These are phyloP conservation scores for Ophiodon elongatus DNA, from an alignment of 2,113 vertebrate genomes.

Conservation along the genomic window DNA sequence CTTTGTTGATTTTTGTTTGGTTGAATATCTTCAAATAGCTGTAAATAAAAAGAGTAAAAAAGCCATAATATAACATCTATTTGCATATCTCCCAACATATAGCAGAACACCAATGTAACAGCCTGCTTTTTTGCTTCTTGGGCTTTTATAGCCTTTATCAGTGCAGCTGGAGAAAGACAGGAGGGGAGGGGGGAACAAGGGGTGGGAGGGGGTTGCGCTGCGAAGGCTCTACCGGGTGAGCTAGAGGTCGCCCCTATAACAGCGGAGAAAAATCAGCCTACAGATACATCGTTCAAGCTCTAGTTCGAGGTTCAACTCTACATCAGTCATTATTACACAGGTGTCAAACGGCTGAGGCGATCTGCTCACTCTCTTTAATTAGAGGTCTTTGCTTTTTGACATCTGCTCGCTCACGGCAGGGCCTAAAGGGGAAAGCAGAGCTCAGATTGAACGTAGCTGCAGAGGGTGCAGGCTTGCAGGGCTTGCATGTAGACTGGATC, in stretches of 20 bases:
- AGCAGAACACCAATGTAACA: too few relatives aligned
- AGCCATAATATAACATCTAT: neutral
- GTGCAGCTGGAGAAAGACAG: too few relatives aligned
- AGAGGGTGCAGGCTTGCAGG: neutral
- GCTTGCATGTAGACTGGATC: neutral
- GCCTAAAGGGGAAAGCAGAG: neutral
- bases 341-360: conserved; percentile 7
- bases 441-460: conserved; percentile 5
- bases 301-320: neutral
- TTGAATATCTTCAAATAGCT: neutral
- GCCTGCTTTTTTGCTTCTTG: too few relatives aligned
- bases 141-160: too few relatives aligned
- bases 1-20: too few relatives aligned
- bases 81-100: neutral
- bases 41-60: neutral
- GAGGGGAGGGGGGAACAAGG: too few relatives aligned
- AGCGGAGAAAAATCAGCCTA: neutral
- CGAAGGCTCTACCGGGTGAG: too few relatives aligned
- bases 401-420: conserved; percentile 15
- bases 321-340: conserved; percentile 17
- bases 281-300: neutral
- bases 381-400: conserved; percentile 17
- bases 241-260: neutral
- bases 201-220: too few relatives aligned
- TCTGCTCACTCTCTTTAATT: conserved; percentile 32